Percentiles rank a stretch among this genome's conserved stretches.
phyloP scores from a whole-genome alignment of 2,888 invertebrate species.

The Pollenia labialis region DNA sequence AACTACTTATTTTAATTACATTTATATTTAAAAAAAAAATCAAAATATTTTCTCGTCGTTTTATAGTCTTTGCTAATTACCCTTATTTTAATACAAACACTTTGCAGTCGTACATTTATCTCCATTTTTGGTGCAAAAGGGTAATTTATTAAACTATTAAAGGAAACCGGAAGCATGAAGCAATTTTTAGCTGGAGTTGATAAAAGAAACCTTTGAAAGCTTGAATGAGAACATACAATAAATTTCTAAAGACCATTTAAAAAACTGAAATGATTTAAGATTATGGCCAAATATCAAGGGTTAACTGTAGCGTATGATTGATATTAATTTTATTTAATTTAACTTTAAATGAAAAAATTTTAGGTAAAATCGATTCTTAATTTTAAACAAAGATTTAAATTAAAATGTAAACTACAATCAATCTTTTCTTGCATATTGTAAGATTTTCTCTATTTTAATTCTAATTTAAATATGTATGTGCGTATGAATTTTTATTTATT shows the following conservation, averaged over 20 bases:
- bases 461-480: no score
- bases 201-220: slow-evolving; percentile 54
- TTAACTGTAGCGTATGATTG: neutral
- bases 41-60: neutral
- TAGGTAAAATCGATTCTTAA: no score
- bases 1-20: neutral
- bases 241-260: slow-evolving; percentile 10
- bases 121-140: neutral
- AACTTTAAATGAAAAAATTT: no score
- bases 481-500: no score
- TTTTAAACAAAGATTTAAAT: no score
- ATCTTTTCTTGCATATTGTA: no score
- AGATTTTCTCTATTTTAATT: no score
- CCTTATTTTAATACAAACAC: slow-evolving; percentile 19
- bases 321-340: slow-evolving; percentile 33
- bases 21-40: neutral
- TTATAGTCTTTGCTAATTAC: slow-evolving; percentile 52
- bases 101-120: slow-evolving; percentile 29
- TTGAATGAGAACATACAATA: slow-evolving; percentile 41
- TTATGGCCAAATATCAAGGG: neutral
- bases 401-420: no score
- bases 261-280: slow-evolving; percentile 14
- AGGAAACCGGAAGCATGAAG: slow-evolving; percentile 71
- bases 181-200: slow-evolving; percentile 46
- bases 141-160: slow-evolving; percentile 56